Evolutionary conservation across 2,113 vertebrate species (phyloP), one percentile per base, ranked within the genome.

Genomic region (Datnioides undecimradiatus): DNA sequence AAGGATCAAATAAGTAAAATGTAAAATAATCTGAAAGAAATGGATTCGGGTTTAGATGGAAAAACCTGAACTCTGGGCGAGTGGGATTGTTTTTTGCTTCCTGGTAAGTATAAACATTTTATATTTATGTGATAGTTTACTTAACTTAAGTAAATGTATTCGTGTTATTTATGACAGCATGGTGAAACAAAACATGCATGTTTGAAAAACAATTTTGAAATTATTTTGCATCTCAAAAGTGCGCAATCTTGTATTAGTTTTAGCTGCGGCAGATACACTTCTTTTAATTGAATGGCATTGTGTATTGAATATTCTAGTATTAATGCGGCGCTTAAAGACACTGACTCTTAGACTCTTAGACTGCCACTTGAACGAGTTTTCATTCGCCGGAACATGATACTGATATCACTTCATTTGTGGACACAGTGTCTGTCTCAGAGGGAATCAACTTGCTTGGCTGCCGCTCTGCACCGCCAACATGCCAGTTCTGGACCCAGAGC

Each of bases 401-500:
- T 48, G 58, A 70, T 16, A 10, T 52, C 1, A 21, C 75, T 83
- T 38, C 73, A 36, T 86, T 57, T 82, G 19, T 86, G 34, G 11
- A 71, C 31, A 64, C 54, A 76, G 67, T 86, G 43, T 69, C n/a
- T 46, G 21, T 62, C 34, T 58, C 60, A 62, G 45, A 63, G 48
- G 49, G 27, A 58, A 59, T 72, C 63, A 29, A 57, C 57, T 70
- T 63, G 72, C 45, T 48, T 80, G 68, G 77, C 49, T 65, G 67
- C 54, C 36, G 43, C 17, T 57, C 68, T 31, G 58, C 66, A 67
- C 63, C 69, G 54, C 59, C 72, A 91, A 29, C 46, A 96, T 96
- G 95, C 90, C 93, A 8, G 84, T 93, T 80, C 84, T 93, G 81
- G 71, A 94, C 46, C 72, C 27, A 74, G 89, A 93, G 19, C 65